Percentiles rank a stretch among this genome's conserved stretches.
phyloP scores from a whole-genome alignment of 2,113 vertebrate species.

The Setophaga petechia region DNA sequence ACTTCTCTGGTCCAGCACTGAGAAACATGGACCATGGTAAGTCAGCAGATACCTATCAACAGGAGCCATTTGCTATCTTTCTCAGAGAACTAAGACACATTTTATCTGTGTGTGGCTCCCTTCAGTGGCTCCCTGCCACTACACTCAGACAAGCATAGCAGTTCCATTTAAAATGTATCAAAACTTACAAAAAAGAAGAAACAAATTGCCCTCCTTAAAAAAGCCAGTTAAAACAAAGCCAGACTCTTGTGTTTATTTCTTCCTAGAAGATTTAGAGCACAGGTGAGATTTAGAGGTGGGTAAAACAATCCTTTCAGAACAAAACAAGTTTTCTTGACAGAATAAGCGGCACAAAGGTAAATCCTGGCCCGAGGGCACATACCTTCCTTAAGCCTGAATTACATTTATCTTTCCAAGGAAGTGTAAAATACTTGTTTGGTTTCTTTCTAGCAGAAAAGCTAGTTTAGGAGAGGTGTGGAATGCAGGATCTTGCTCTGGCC shows the following conservation, averaged over 20 bases:
- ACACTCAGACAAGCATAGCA: not conserved
- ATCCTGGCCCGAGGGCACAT: slow-evolving; percentile 54
- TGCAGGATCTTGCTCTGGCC: not conserved
- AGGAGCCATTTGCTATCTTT: not conserved
- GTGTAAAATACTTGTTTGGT: slow-evolving; percentile 3
- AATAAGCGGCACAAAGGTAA: slow-evolving; percentile 38
- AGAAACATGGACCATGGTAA: not conserved
- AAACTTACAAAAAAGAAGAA: not conserved
- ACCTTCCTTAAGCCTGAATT: slow-evolving; percentile 13
- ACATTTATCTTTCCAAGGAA: slow-evolving; percentile 30
- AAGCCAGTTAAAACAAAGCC: not conserved
- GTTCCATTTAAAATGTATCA: not conserved
- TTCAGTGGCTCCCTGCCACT: not conserved
- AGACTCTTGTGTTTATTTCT: not conserved
- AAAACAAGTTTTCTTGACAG: slow-evolving; percentile 14
- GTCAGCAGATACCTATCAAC: not conserved
- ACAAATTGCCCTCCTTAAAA: not conserved
- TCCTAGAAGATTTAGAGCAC: not conserved
- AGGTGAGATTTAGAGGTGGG: not conserved
- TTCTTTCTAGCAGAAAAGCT: slow-evolving; percentile 6
- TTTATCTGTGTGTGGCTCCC: not conserved
- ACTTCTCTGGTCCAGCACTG: not conserved
- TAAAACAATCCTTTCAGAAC: not conserved
- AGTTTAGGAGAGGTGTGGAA: not conserved
- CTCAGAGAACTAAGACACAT: not conserved